Conservation (phyloP, 1,140 invertebrate species). For the Musca domestica region DNA sequence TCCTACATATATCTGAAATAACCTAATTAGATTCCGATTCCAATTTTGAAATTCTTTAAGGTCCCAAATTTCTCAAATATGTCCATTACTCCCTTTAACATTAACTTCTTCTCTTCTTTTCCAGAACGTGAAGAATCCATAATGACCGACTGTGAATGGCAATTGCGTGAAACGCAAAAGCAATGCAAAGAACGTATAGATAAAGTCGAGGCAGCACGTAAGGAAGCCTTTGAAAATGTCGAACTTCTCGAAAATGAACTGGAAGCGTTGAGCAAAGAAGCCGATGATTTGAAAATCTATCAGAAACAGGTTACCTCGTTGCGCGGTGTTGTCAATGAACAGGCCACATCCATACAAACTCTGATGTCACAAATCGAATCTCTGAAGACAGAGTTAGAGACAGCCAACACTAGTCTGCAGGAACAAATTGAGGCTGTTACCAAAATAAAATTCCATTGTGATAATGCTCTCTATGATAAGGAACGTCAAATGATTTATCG, state of each 20-base stretch:
- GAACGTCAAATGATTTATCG: constrained; percentile 57
- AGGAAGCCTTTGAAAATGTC: constrained; percentile 56
- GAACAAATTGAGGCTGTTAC: constrained; percentile 58
- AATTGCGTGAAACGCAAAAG: constrained; percentile 64
- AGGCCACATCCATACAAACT: constrained; percentile 59
- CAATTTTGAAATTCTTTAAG: too few relatives aligned
- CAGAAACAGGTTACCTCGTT: constrained; percentile 62
- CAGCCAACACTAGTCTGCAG: constrained; percentile 59
- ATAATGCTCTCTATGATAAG: constrained; percentile 57
- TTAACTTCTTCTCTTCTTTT: constrained; percentile 23
- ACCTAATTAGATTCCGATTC: too few relatives aligned
- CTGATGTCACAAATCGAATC: constrained; percentile 60
- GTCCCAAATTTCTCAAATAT: too few relatives aligned
- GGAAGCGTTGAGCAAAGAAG: constrained; percentile 54
- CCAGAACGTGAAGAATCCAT: constrained; percentile 62
- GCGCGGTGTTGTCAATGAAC: constrained; percentile 60
- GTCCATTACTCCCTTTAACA: too few relatives aligned
- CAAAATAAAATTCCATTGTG: constrained; percentile 52
- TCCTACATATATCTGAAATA: too few relatives aligned
- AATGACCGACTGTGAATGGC: constrained; percentile 70
- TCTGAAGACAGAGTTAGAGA: constrained; percentile 53
- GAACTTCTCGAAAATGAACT: constrained; percentile 55
- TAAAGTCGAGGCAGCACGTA: constrained; percentile 57
- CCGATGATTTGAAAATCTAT: constrained; percentile 58
- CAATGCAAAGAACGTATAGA: constrained; percentile 63